Evolutionary conservation across 2,113 vertebrate species (phyloP), one percentile per base, ranked within the genome.

Genomic region (Dendrocopos noguchii): DNA sequence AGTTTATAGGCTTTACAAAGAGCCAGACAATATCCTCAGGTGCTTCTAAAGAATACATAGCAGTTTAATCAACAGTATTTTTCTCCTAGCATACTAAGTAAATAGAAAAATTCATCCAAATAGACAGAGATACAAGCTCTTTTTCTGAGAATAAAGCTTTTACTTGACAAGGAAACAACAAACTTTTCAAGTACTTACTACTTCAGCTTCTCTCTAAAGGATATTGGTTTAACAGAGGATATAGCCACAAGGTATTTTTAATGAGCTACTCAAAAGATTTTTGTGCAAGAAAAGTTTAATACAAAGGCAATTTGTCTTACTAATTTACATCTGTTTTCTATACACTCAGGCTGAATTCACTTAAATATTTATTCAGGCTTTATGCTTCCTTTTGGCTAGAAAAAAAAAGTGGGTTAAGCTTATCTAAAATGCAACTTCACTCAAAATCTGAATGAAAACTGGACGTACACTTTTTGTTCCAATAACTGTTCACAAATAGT

Each of bases 321-420:
- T 44, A 92, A 88, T 90, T 94, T 94, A 90, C 46, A 96, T 93
- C 76, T 94, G 87, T 87, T 93, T 96, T 93, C 87, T 87, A 74
- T 36, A 80, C 34, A 72, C 39, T 71, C 22, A 72, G 70, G 66
- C n/a, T 93, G 78, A 90, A 94, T 91, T 87, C 78, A 79, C 78
- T 96, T 67, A 91, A 92, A 95, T 95, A 96, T 95, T 96, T 91
- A 94, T 96, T 79, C 31, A 67, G 57, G 20, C 72, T 87, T 78
- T 80, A 67, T 71, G 9, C 74, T 94, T 95, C 79, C 77, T 95
- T 92, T 95, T 91, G 90, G 74, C 80, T 83, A 56, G 12, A 90
- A 33, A 92, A 94, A 95, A 81, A 89, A 95, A 95, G 42, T 81
- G 46, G 83, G 79, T 28, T 95, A 95, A 78, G 77, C 36, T 71